Base-by-base conservation (phyloP, 2,888 invertebrate genomes). In the Timema cristinae region DNA sequence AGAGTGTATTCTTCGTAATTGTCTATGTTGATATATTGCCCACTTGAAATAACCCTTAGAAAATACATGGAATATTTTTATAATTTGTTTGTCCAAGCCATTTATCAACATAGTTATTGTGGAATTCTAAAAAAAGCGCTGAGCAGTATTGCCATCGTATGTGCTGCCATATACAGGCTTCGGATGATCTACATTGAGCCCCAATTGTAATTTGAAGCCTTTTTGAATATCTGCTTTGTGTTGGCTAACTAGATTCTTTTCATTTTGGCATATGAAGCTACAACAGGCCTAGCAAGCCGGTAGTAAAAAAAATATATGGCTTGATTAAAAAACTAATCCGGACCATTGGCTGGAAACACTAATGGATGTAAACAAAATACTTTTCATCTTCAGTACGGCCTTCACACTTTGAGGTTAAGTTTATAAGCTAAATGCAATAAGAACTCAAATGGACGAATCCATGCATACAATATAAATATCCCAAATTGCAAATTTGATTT, bases 81-180 rank as follows among this genome's bases (percentile, higher is more conserved):
- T 32, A 56, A 56, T 8, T n/a, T 8, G 9, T 66, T 9, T 47
- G 32, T 47, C 13, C 48, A 15, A 10, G 15, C 59, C 13, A 6
- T 7, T 13, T 16, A n/a, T 32, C 7, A 6, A n/a, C 32, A 6
- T n/a, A 59, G 16, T 59, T 32, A 59, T 9, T 5, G 6, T 32
- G 8, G 59, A 59, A 32, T 59, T 59, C n/a, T 59, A 9, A 59
- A 59, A 59, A 59, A 59, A n/a, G n/a, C 59, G 0, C 32, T 32
- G 15, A 59, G 59, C 59, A 59, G 73, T 75, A 51, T 77, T 76
- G 13, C 71, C 72, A 56, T 76, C 74, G 71, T 74, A 76, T n/a
- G 73, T 71, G 32, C 70, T 76, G 7, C 74, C 74, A 67, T 69
- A 74, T 7, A 74, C 75, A 32, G 66, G 59, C 66, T 77, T 76